Evolutionary conservation across 2,888 invertebrate genomes (phyloP).

Genomic region (Pseudococcus jackbeardsleyi): DNA sequence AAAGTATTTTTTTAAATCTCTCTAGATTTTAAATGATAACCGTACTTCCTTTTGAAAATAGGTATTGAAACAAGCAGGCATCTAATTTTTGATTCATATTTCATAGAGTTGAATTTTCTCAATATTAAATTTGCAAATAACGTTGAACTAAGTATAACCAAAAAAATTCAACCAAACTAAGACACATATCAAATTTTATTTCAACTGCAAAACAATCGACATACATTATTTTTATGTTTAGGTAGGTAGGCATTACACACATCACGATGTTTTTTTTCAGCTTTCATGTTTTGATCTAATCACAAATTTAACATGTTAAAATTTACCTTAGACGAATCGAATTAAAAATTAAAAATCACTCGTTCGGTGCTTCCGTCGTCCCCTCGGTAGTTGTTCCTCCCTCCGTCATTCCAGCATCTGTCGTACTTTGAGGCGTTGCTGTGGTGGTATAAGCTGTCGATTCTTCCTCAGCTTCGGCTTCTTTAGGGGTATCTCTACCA

Average conservation of each 20-base stretch:
- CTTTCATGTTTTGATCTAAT: background rate
- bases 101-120: too few relatives aligned
- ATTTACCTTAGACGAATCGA: conserved; percentile 3
- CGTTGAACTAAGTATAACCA: too few relatives aligned
- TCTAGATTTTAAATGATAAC: too few relatives aligned
- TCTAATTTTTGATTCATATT: too few relatives aligned
- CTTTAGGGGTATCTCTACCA: conserved; percentile 56
- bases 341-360: conserved; percentile 2
- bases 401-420: background rate
- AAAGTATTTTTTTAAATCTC: too few relatives aligned
- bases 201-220: background rate
- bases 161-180: background rate
- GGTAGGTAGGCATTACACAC: background rate
- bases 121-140: too few relatives aligned
- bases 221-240: background rate
- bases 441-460: conserved; percentile 56
- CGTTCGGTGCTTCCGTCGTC: background rate
- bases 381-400: background rate
- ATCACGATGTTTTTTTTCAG: background rate
- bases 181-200: background rate
- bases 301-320: background rate
- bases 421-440: conserved; percentile 17
- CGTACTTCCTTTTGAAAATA: too few relatives aligned
- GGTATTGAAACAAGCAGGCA: too few relatives aligned
- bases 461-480: conserved; percentile 56